Conservation (phyloP, 2,797 vertebrate species). For the Remorina albescens region DNA sequence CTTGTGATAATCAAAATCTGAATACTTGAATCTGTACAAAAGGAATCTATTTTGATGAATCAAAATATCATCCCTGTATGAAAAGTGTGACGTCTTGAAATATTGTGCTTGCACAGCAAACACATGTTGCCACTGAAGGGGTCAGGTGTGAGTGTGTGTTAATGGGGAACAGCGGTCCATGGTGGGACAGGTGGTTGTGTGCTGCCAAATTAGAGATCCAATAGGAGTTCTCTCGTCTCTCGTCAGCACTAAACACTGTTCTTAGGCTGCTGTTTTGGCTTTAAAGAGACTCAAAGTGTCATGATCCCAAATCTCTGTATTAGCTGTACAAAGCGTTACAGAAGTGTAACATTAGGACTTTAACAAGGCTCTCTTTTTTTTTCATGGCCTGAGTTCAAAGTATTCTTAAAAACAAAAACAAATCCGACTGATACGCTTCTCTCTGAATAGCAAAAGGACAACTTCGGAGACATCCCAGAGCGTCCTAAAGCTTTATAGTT, state of each 20-base stretch:
- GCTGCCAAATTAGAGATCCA: constrained; percentile 23
- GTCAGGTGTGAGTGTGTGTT: constrained; percentile 61
- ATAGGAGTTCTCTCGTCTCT: no score
- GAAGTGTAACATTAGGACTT: not conserved
- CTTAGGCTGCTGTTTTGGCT: not conserved
- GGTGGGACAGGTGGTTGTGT: constrained; percentile 46
- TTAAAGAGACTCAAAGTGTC: not conserved
- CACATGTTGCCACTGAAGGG: constrained; percentile 47
- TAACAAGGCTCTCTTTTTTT: not conserved
- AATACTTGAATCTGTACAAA: not conserved
- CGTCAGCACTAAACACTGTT: not conserved
- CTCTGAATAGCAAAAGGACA: not conserved
- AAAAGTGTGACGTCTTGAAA: constrained; percentile 11
- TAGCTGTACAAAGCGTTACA: not conserved
- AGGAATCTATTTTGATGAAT: not conserved
- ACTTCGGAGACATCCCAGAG: not conserved
- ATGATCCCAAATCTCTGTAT: not conserved
- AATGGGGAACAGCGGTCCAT: constrained; percentile 8
- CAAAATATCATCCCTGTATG: not conserved
- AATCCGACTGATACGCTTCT: constrained; percentile 1
- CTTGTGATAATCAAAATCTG: not conserved
- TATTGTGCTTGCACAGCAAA: constrained; percentile 51
- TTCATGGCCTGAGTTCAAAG: no score
- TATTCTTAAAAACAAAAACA: not conserved
- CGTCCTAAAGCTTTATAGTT: not conserved